These are phyloP conservation scores for Tapirus terrestris DNA, from an alignment of 2,113 vertebrate genomes.

Conservation along the genomic window DNA sequence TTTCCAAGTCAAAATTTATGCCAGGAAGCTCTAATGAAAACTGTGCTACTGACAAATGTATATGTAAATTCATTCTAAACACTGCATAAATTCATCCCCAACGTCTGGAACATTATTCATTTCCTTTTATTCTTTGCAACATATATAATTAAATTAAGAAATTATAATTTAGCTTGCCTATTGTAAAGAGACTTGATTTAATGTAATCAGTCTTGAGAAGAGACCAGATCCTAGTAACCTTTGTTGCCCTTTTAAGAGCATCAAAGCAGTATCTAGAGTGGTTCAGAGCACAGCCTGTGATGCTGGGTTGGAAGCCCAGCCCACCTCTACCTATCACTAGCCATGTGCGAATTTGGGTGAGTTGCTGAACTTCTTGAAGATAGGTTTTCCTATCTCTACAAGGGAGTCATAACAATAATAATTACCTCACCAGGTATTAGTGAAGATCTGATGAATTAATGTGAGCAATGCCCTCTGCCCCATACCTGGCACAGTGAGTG, in stretches of 20 bases:
- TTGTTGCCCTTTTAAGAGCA: not conserved
- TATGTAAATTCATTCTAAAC: slow-evolving; percentile 38
- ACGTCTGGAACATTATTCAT: slow-evolving; percentile 16
- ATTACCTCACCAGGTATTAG: not conserved
- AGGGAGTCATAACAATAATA: not conserved
- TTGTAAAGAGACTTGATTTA: not conserved
- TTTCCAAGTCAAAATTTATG: slow-evolving; percentile 3
- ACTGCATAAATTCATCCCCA: not conserved
- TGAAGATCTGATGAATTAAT: not conserved
- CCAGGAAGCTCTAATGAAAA: slow-evolving; percentile 9
- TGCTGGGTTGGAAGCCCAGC: not conserved
- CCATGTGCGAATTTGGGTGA: not conserved
- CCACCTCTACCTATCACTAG: not conserved
- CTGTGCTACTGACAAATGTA: not conserved
- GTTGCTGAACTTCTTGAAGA: not conserved
- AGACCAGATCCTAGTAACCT: not conserved
- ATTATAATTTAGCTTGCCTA: slow-evolving; percentile 3
- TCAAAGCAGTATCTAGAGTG: not conserved
- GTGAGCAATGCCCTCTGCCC: not conserved
- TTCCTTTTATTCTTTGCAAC: slow-evolving; percentile 24
- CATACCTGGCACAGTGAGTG: not conserved
- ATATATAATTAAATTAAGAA: slow-evolving; percentile 43
- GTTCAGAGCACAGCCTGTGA: not conserved
- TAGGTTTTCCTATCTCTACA: not conserved
- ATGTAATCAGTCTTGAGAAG: not conserved